Base-by-base conservation (phyloP, 2,888 invertebrate genomes). In the Metacarcinus magister region DNA sequence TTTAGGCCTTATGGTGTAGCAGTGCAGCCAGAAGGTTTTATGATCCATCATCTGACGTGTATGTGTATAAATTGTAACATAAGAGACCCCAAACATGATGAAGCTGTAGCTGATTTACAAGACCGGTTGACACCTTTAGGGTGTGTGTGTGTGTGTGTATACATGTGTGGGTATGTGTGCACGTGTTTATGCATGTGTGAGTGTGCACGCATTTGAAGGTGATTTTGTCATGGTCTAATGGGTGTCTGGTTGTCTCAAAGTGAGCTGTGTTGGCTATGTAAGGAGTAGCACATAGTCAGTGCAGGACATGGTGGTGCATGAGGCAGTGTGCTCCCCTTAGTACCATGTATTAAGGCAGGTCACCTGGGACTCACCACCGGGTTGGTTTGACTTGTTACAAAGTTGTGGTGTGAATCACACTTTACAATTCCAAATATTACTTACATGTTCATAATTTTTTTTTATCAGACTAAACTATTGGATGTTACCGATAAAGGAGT, bases 1-100 rank as follows among this genome's bases (percentile, higher is more conserved):
- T 87, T 87, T 87, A 87, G 87, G 87, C 87, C 87, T 87, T 87
- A 87, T 39, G 87, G 87, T 87, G 87, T 32, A 87, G 87, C 39
- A 10, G 13, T 87, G 87, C 87, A 28, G 87, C 87, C 87, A 19
- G 87, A 75, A 75, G 75, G 75, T 75, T 28, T 75, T 75, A 28
- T 75, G 28, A 75, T n/a, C 39, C 87, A 39, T 87, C 87, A 87
- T 32, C 87, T 39, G 87, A 39, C 28, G n/a, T 87, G 87, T 1
- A 39, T 87, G 87, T 87, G 87, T 87, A 87, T 87, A 87, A 87
- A 87, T 87, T 87, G 87, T 87, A 87, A 3, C 87, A 87, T 87
- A 87, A 87, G 39, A 13, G 75, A 7, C 39, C 10, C 87, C 87
- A 87, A 13, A n/a, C 39, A 39, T 0, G 16, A 16, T 39, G 87